Conservation (phyloP, 2,797 vertebrate genomes). For the Phoebastria nigripes region DNA sequence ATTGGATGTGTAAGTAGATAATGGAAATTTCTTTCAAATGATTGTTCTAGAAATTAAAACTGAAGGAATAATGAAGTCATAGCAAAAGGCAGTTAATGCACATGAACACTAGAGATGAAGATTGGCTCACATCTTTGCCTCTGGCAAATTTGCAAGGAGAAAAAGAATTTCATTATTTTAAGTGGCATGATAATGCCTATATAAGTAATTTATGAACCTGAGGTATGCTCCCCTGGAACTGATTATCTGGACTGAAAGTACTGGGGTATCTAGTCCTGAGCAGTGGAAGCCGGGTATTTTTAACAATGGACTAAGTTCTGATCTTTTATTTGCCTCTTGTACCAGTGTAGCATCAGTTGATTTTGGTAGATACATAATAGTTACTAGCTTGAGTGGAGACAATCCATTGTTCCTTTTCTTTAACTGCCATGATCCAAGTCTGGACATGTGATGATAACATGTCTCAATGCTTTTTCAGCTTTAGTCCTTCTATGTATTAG, state of each 20-base stretch:
- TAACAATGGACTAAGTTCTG: not conserved
- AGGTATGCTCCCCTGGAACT: not conserved
- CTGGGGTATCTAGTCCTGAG: not conserved
- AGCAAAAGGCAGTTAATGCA: not conserved
- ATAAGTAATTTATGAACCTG: not conserved
- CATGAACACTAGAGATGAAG: not conserved
- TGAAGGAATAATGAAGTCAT: not conserved
- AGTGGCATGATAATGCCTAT: not conserved
- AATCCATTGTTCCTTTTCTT: not conserved
- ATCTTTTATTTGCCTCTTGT: not conserved
- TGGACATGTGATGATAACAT: not conserved
- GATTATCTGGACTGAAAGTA: not conserved
- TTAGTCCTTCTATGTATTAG: not conserved
- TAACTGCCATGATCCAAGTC: not conserved
- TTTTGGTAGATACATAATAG: not conserved
- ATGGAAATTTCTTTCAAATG: not conserved
- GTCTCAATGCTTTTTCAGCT: not conserved
- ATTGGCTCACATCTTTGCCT: not conserved
- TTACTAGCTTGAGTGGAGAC: not conserved
- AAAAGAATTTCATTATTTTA: not conserved
- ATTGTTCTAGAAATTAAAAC: not conserved
- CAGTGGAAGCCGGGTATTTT: not conserved
- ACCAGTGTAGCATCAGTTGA: not conserved
- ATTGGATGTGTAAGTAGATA: not conserved
- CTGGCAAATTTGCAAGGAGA: not conserved